Evolutionary conservation across 2,888 invertebrate genomes (phyloP).

Genomic region (Aspidapion aeneum): DNA sequence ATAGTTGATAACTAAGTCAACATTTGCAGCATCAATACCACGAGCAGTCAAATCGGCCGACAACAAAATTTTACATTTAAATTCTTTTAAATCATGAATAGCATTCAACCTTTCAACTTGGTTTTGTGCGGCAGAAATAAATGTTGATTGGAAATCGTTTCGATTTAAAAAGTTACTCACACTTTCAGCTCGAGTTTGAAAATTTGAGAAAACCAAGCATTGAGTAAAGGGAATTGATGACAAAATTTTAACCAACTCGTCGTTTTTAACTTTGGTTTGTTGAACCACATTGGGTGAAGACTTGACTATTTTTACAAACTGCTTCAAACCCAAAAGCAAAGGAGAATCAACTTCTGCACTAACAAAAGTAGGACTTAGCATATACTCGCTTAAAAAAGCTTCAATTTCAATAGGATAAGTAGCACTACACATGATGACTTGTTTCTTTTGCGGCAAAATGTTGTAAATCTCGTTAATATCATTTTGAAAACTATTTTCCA

Average conservation of each 20-base stretch:
- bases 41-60: slow-evolving; percentile 90
- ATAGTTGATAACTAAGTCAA: slow-evolving; percentile 90
- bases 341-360: slow-evolving; percentile 66
- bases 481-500: slow-evolving; percentile 71
- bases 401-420: slow-evolving; percentile 81
- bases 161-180: slow-evolving; percentile 67
- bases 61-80: slow-evolving; percentile 79
- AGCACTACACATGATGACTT: slow-evolving; percentile 90
- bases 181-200: slow-evolving; percentile 78
- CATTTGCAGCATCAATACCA: slow-evolving; percentile 91
- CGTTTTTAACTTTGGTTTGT: slow-evolving; percentile 64
- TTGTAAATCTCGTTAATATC: slow-evolving; percentile 78
- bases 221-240: slow-evolving; percentile 77
- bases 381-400: slow-evolving; percentile 66
- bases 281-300: slow-evolving; percentile 59
- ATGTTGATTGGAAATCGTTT: slow-evolving; percentile 74
- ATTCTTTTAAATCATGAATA: slow-evolving; percentile 73
- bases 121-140: slow-evolving; percentile 74
- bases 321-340: slow-evolving; percentile 77
- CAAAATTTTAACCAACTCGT: slow-evolving; percentile 65
- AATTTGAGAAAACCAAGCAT: slow-evolving; percentile 88
- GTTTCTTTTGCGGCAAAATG: slow-evolving; percentile 70
- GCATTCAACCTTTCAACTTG: slow-evolving; percentile 75
- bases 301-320: slow-evolving; percentile 66
- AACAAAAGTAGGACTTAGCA: slow-evolving; percentile 73